These are phyloP conservation scores for Elaphurus davidianus DNA, from an alignment of 2,113 vertebrate genomes.

Conservation along the genomic window DNA sequence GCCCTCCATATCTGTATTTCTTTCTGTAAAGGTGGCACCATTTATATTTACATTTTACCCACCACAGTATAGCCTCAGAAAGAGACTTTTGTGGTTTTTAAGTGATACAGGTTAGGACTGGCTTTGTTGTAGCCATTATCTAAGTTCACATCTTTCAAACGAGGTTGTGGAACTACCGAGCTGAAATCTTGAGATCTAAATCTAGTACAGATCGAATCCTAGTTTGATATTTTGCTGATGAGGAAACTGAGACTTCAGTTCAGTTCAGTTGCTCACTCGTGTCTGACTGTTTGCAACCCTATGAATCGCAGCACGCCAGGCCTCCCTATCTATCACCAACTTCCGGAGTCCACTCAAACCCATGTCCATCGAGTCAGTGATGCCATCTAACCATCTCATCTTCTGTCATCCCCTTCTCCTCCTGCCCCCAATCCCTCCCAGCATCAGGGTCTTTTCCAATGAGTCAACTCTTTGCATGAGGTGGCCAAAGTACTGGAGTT, in stretches of 20 bases:
- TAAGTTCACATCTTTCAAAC: background rate
- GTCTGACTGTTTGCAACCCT: too few relatives aligned
- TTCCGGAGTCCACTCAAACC: too few relatives aligned
- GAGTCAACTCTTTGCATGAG: too few relatives aligned
- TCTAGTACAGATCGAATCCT: background rate
- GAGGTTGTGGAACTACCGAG: background rate
- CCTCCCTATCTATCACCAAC: too few relatives aligned
- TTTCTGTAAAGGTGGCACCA: background rate
- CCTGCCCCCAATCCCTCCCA: too few relatives aligned
- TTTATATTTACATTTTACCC: background rate
- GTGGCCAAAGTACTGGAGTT: too few relatives aligned
- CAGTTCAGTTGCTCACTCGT: too few relatives aligned
- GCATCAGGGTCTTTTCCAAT: too few relatives aligned
- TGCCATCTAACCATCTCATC: too few relatives aligned
- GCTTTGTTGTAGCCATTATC: background rate
- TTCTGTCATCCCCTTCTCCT: too few relatives aligned
- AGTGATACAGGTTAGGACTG: background rate
- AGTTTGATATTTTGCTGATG: background rate
- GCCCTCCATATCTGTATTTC: background rate
- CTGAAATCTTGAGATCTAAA: background rate
- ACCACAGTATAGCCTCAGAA: background rate
- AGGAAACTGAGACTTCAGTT: background rate
- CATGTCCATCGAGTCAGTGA: too few relatives aligned
- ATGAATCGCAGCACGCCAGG: too few relatives aligned
- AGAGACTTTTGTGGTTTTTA: background rate